Evolutionary conservation across 2,113 vertebrate genomes (phyloP), one percentile per base, ranked within the genome.

Genomic region (Labeo rohita): DNA sequence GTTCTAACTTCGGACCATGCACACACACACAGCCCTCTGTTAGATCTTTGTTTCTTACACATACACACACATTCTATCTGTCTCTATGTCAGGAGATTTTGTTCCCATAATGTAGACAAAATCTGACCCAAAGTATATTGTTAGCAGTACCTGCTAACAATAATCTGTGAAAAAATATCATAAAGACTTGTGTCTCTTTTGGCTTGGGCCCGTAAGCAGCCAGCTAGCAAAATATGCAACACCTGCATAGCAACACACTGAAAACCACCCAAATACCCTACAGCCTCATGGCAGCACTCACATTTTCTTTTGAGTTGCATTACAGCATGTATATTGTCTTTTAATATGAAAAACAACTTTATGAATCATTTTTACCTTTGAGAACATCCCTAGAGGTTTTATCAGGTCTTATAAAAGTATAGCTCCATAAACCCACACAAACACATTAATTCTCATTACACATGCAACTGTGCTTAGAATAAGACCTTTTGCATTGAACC

Each of bases 381-480:
- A 74, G 21, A 43, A 47, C 72, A 74, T 70, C 16, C 66, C 66
- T 0, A 47, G 43, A 47, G 70, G 43, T n/a, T 73, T 73, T 47
- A 73, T 47, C 43, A 47, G 43, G 43, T 47, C 43, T 9, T n/a
- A 45, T 73, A 47, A 73, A 73, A 47, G 70, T 45, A n/a, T 45
- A 73, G 21, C 43, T 73, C 47, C 70, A 73, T 73, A 74, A 74
- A 74, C 21, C 72, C 72, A 74, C 43, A 74, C 72, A 74, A 74
- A 47, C 43, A 23, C 43, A 74, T 74, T 74, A 12, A 74, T 74
- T 74, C 72, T 74, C 72, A 74, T 74, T 74, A 74, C 21, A 74
- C 43, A 74, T 74, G 43, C 72, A 47, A 23, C 43, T 49, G 72
- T n/a, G 70, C 21, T 47, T 10, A 47, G 43, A 47, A 73, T 47